Percentiles rank a stretch among this genome's conserved stretches.
Conservation (phyloP, 2,113 vertebrate species). For the Phaetusa simplex region DNA sequence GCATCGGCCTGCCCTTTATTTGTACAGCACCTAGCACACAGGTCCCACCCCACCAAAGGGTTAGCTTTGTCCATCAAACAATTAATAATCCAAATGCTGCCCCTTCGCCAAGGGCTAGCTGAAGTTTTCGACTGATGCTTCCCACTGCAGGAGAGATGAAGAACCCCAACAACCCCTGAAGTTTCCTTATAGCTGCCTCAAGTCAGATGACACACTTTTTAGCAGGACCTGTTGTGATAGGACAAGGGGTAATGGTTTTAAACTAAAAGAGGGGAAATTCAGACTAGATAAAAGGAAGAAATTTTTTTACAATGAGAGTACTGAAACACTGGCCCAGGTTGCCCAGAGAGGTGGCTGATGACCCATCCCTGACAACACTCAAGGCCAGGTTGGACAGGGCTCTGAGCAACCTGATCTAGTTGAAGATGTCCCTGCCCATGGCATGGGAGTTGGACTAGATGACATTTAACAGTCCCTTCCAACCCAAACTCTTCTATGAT, state of each 20-base stretch:
- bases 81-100: not conserved
- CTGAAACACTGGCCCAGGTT: not conserved
- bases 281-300: not conserved
- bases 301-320: not conserved
- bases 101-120: not conserved
- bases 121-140: not conserved
- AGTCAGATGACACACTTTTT: not conserved
- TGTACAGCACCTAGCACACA: not conserved
- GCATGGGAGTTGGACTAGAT: not conserved
- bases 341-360: not conserved
- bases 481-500: not conserved
- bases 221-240: not conserved
- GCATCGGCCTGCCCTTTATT: not conserved
- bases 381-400: rapidly evolving
- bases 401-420: not conserved
- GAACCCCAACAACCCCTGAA: not conserved
- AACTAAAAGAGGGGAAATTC: not conserved
- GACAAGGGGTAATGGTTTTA: not conserved
- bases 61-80: not conserved
- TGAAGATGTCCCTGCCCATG: not conserved
- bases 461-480: not conserved
- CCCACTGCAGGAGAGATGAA: not conserved
- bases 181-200: not conserved
- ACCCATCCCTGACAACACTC: not conserved
- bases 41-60: rapidly evolving